Evolutionary conservation across 2,888 invertebrate genomes (phyloP).

Genomic region (Pogonocherus hispidulus): DNA sequence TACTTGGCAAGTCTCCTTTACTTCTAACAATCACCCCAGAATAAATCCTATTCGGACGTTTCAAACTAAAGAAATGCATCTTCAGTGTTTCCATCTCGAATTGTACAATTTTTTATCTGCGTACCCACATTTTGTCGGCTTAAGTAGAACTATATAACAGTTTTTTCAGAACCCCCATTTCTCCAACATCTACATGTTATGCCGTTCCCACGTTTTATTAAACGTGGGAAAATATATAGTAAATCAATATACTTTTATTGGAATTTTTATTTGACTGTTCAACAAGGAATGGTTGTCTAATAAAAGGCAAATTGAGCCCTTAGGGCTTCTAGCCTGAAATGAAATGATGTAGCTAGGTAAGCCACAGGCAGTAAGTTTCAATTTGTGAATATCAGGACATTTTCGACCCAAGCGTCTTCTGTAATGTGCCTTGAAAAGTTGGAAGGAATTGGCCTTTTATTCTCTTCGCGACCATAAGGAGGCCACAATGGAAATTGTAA

Average conservation of each 20-base stretch:
- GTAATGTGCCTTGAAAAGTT: slow-evolving; percentile 23
- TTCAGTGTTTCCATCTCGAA: no score
- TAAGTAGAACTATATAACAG: no score
- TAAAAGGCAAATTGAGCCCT: slow-evolving; percentile 46
- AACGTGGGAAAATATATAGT: slow-evolving; percentile 47
- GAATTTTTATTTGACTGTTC: slow-evolving; percentile 56
- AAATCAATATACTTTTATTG: slow-evolving; percentile 54
- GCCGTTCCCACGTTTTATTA: slow-evolving; percentile 46
- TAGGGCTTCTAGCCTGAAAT: slow-evolving; percentile 34
- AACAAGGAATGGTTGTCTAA: slow-evolving; percentile 54
- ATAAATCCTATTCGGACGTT: no score
- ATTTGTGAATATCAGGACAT: slow-evolving; percentile 55
- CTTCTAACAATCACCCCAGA: no score
- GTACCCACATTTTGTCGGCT: no score
- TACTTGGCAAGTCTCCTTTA: no score
- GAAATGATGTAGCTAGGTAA: slow-evolving; percentile 36
- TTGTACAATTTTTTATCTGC: no score
- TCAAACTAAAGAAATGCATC: no score
- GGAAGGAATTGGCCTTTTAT: slow-evolving; percentile 28
- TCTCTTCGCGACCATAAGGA: slow-evolving; percentile 11
- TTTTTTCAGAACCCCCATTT: no score
- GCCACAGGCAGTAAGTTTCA: slow-evolving; percentile 56
- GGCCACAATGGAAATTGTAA: slow-evolving; percentile 13
- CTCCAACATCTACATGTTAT: no score
- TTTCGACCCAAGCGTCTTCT: slow-evolving; percentile 6